Evolutionary conservation across 2,797 vertebrate genomes (phyloP), one percentile per base, ranked within the genome.

Genomic region (Lepidocolaptes lacrymiger): DNA sequence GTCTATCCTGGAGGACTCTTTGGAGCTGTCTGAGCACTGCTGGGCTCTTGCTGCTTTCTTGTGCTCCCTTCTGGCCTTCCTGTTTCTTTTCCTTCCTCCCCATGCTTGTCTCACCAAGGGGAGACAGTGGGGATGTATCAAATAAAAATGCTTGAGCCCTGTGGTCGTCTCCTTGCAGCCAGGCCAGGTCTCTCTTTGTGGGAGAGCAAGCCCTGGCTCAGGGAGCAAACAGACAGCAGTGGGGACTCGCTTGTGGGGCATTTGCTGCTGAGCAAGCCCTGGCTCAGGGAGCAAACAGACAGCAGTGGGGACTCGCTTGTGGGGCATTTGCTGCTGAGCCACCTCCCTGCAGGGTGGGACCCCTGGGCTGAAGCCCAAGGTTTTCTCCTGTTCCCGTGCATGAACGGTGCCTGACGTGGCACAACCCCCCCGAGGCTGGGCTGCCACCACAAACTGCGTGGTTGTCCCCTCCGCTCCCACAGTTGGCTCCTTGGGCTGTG

Each of bases 401-500:
- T 30, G 54, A 92, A 32, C 76, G 61, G 27, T 23, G 34, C 73
- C 76, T 83, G 91, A 18, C 1, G 1, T 83, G 82, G 64, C 79
- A 77, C 1, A 3, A 85, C 66, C 7, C 18, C 34, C 83, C 36
- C 1, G 6, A 24, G 89, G 58, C 73, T 37, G 56, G 49, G 66
- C 69, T 94, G 80, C 94, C 54, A 7, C 88, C 37, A 2, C 55
- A 1, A 46, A n/a, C 20, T 1, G 0, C 4, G 12, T 62, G 59
- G n/a, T 15, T 96, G 93, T 95, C 96, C 94, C 91, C 77, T 95
- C 44, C 0, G 0, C 49, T 92, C 52, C 82, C 15, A 5, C 46
- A 68, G 32, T 15, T 56, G 77, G 69, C 63, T 91, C 48, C 71
- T 44, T 39, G 59, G 89, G 91, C 87, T 89, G 51, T 85, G 75